A percentile compares a stretch with the other conserved stretches of the same genome.
These are phyloP conservation scores for Rachycentron canadum DNA, from an alignment of 2,797 vertebrate genomes.

Conservation along the genomic window DNA sequence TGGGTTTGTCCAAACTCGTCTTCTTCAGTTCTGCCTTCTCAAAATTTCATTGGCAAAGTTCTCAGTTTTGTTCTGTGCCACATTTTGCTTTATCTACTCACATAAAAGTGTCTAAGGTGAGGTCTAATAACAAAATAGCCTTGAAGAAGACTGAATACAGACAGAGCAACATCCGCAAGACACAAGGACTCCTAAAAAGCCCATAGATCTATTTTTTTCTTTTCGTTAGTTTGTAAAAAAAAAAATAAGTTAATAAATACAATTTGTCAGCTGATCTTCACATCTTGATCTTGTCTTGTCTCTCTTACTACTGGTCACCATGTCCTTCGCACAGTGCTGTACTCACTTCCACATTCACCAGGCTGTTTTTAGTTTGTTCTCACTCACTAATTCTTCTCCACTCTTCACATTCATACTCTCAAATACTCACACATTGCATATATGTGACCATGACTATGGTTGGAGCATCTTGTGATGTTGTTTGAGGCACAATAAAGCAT, in stretches of 20 bases:
- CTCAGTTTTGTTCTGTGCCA: not conserved
- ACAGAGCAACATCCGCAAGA: too few relatives aligned
- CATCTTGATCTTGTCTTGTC: not conserved
- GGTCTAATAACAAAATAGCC: not conserved
- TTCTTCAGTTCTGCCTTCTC: not conserved
- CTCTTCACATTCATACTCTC: not conserved
- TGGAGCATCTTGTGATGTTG: not conserved
- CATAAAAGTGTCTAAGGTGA: not conserved
- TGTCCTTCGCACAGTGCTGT: not conserved
- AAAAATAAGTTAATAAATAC: not conserved
- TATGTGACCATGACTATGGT: not conserved
- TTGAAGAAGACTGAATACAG: conserved; percentile 1
- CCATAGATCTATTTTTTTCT: conserved; percentile 9
- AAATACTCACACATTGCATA: not conserved
- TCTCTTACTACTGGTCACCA: not conserved
- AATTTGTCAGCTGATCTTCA: not conserved
- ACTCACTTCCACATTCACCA: not conserved
- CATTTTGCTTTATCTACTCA: not conserved
- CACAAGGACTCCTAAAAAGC: not conserved
- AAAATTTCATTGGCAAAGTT: not conserved
- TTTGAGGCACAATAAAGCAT: not conserved
- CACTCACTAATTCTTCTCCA: not conserved
- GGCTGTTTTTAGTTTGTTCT: not conserved
- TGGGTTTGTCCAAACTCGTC: not conserved
- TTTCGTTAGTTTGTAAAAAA: not conserved